These are phyloP conservation scores for Cisticola juncidis DNA, from an alignment of 2,113 vertebrate species.

Conservation along the genomic window DNA sequence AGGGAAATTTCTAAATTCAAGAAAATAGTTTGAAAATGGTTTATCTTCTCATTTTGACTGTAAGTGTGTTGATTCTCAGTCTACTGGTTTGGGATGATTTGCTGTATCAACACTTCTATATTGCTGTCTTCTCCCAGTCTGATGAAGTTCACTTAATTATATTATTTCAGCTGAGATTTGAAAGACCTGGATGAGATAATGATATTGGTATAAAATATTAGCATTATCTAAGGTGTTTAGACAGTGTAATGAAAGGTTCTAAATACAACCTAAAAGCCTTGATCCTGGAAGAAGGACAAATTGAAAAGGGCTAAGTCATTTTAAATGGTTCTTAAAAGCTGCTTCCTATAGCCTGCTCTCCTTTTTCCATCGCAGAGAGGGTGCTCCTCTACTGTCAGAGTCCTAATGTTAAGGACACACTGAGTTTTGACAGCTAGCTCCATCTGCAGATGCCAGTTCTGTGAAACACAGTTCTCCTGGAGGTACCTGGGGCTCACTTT, in stretches of 20 bases:
- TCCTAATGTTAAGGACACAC: background rate
- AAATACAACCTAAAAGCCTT: background rate
- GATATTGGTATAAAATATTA: background rate
- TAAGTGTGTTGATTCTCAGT: background rate
- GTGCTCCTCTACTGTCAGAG: background rate
- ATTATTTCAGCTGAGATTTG: background rate
- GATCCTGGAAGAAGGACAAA: background rate
- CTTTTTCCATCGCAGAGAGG: background rate
- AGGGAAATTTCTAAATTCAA: background rate
- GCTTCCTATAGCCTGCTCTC: background rate
- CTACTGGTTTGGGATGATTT: background rate
- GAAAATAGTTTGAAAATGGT: background rate
- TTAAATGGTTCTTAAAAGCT: background rate
- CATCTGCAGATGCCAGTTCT: background rate
- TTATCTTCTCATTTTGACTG: background rate
- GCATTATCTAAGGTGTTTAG: background rate
- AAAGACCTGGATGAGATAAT: background rate
- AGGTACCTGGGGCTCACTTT: background rate
- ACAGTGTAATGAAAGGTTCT: background rate
- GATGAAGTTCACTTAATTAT: background rate
- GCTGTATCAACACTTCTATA: background rate
- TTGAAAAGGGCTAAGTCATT: background rate
- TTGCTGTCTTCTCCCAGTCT: background rate
- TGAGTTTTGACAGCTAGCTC: background rate
- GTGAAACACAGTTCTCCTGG: background rate